Base-by-base conservation (phyloP, 2,888 invertebrate genomes). In the Antheraea assamensis region DNA sequence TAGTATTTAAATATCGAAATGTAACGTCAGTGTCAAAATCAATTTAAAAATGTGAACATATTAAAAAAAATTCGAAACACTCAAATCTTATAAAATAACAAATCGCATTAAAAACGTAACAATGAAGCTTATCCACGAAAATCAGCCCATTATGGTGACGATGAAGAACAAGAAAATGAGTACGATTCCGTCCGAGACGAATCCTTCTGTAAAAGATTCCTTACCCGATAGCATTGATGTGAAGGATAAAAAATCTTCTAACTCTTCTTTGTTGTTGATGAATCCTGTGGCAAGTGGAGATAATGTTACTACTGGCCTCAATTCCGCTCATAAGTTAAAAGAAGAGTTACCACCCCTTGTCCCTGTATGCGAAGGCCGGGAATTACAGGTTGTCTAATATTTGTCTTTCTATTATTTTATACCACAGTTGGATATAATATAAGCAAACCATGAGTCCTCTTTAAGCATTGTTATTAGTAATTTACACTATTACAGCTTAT, bases 221-320 rank as follows among this genome's bases (percentile, higher is more conserved):
- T 85, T 88, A 0, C 84, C 88, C 2, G 87, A 88, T 71, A 88
- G 85, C 75, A 81, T 89, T 73, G 92, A 91, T 72, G 87, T 91
- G 71, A 93, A 92, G 75, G 92, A 90, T 76, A 82, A 82, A 75
- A 27, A 64, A 64, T 92, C 92, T 4, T 94, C 94, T 0, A 84
- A 88, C 72, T 87, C 85, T 2, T 92, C 92, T 2, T 77, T 93
- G 71, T 79, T 88, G 75, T 76, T 87, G 70, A 93, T 93, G 93
- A 92, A 93, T 73, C 93, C 93, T 0, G 94, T 94, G 55, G 93
- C 93, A 0, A 94, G 94, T 74, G 94, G 94, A 4, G 94, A 94
- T 80, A 94, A 93, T 72, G 87, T 94, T 75, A 79, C 91, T 17
- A 88, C 86, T 1, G 89, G 86, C 2, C 80, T 91, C n/a, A 89